Evolutionary conservation across 92 coral and sea anemone species (phyloP).

Genomic region (Parazoanthus darwini): DNA sequence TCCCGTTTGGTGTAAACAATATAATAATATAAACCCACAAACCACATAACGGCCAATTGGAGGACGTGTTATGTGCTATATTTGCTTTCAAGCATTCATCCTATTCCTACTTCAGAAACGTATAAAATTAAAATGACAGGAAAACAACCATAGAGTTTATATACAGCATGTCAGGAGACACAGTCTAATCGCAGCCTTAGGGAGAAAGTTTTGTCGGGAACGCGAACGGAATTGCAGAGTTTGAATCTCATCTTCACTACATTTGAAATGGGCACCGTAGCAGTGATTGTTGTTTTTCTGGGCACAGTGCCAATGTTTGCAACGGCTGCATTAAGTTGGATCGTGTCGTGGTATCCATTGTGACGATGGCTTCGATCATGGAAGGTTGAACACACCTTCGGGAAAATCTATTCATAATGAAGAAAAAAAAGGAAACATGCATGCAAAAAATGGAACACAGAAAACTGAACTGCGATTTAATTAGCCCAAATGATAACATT

Average conservation of each 20-base stretch:
- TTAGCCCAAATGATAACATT: neutral
- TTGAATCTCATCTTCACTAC: neutral
- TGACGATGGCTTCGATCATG: neutral
- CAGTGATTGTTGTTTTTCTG: conserved; percentile 65
- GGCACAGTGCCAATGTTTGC: conserved; percentile 80
- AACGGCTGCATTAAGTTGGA: conserved; percentile 88
- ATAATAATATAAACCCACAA: neutral
- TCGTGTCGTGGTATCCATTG: conserved; percentile 88
- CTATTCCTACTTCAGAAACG: neutral
- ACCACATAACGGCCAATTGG: conserved; percentile 25
- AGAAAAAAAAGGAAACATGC: neutral
- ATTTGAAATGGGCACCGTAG: conserved; percentile 61
- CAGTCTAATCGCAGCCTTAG: neutral
- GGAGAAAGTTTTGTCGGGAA: neutral
- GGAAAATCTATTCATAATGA: neutral
- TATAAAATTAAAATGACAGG: neutral
- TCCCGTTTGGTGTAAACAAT: neutral
- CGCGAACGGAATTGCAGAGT: neutral
- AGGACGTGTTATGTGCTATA: neutral
- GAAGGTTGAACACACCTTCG: neutral
- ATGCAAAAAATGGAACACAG: neutral
- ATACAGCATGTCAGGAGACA: neutral
- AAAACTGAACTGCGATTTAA: neutral
- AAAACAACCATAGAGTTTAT: neutral
- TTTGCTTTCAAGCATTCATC: neutral